Conservation (phyloP, 2,113 vertebrate species). For the Pyxicephalus adspersus region DNA sequence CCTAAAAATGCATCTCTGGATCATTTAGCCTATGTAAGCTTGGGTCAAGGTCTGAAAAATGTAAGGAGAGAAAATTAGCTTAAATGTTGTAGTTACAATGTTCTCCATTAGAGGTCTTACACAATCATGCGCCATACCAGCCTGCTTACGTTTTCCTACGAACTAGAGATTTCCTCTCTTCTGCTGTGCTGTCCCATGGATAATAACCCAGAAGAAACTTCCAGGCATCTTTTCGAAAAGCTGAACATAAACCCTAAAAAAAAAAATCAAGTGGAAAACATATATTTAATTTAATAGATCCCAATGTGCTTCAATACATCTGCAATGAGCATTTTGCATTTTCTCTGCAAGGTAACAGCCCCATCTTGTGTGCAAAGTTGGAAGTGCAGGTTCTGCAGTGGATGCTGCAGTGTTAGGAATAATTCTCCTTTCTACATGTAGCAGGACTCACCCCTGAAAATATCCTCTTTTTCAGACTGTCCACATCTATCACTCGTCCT, state of each 20-base stretch:
- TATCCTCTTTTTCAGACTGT: constrained; percentile 76
- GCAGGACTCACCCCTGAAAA: constrained; percentile 82
- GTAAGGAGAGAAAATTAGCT: neutral
- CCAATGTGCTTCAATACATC: neutral
- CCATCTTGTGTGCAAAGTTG: neutral
- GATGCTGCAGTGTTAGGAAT: neutral
- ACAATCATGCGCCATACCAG: neutral
- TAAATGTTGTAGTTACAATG: neutral
- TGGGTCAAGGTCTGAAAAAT: too few species aligned
- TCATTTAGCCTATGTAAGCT: too few species aligned
- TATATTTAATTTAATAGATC: neutral
- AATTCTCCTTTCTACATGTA: neutral
- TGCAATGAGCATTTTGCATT: neutral
- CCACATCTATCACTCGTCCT: constrained; percentile 75
- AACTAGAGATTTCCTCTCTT: constrained; percentile 80
- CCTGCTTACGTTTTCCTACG: constrained; percentile 80
- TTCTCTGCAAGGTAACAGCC: neutral
- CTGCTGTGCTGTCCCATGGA: constrained; percentile 80
- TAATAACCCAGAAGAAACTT: constrained; percentile 89
- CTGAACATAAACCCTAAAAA: constrained; percentile 76
- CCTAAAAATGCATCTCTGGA: too few species aligned
- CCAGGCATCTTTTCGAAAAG: constrained; percentile 83
- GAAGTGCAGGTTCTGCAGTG: constrained; percentile 17
- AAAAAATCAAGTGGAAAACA: neutral
- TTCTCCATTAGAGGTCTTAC: neutral